phyloP scores from a whole-genome alignment of 1,140 invertebrate genomes.

The Drosophila carrolli region DNA sequence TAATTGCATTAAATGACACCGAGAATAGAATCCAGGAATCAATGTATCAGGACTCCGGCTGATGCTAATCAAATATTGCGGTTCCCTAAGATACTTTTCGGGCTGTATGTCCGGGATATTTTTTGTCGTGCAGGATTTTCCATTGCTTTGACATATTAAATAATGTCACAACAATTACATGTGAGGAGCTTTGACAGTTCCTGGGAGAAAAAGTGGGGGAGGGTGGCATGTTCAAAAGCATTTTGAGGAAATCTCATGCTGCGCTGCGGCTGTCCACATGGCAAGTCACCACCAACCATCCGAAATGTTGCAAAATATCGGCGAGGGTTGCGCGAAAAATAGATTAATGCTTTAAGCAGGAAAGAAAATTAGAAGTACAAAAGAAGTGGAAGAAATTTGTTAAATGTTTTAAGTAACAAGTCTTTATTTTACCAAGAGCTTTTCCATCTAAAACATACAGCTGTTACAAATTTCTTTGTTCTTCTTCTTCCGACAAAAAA shows the following conservation, averaged over 20 bases:
- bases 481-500: no score
- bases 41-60: conserved; percentile 44
- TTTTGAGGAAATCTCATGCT: conserved; percentile 68
- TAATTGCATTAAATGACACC: conserved; percentile 73
- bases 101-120: conserved; percentile 2
- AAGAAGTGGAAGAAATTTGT: no score
- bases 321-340: conserved; percentile 18
- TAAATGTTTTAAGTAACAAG: no score
- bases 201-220: neutral
- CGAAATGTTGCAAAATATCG: conserved; percentile 13
- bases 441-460: no score
- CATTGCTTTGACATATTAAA: conserved; percentile 81
- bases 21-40: conserved; percentile 69
- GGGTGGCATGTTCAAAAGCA: conserved; percentile 57
- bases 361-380: no score
- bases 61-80: conserved; percentile 80
- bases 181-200: conserved; percentile 47
- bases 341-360: no score
- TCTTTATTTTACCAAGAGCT: no score
- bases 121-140: conserved; percentile 65
- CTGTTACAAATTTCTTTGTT: no score
- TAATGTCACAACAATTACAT: conserved; percentile 81
- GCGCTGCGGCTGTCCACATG: conserved; percentile 55
- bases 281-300: conserved; percentile 38
- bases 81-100: conserved; percentile 50